Conservation (phyloP, 2,888 invertebrate species). For the Drosophila antonietae region DNA sequence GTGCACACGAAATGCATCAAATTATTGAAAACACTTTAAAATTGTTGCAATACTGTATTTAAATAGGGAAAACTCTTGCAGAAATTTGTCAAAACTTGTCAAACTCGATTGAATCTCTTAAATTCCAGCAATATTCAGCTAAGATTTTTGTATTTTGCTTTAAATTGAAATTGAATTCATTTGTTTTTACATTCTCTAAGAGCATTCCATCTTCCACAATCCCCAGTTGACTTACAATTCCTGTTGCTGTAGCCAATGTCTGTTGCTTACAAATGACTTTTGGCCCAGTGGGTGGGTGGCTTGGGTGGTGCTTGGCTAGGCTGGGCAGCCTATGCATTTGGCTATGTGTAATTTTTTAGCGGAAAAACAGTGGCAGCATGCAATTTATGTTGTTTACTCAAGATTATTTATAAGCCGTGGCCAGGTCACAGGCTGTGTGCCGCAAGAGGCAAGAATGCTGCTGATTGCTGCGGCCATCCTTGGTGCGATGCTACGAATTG, state of each 20-base stretch:
- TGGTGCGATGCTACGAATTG: not conserved
- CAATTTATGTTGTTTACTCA: conserved; percentile 76
- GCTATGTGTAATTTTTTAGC: conserved; percentile 69
- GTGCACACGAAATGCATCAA: too few relatives aligned
- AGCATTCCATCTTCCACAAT: conserved; percentile 32
- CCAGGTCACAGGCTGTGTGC: conserved; percentile 11
- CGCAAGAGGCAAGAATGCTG: conserved; percentile 7
- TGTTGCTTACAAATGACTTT: conserved; percentile 55
- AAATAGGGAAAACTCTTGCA: too few relatives aligned
- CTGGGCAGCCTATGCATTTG: conserved; percentile 59
- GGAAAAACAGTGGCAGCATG: conserved; percentile 55
- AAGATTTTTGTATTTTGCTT: too few relatives aligned
- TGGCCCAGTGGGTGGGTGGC: conserved; percentile 27
- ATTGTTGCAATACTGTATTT: too few relatives aligned
- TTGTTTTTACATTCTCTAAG: too few relatives aligned
- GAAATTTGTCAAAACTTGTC: too few relatives aligned
- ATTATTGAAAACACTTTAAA: too few relatives aligned
- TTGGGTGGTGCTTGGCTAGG: not conserved
- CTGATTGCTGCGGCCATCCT: conserved; percentile 30
- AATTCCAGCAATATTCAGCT: not conserved
- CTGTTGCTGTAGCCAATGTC: conserved; percentile 24
- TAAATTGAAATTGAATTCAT: too few relatives aligned
- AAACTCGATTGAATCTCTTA: too few relatives aligned
- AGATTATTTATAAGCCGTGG: conserved; percentile 67
- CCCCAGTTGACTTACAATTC: conserved; percentile 2